Base-by-base conservation (phyloP, 2,113 vertebrate genomes). In the Halichoerus grypus region DNA sequence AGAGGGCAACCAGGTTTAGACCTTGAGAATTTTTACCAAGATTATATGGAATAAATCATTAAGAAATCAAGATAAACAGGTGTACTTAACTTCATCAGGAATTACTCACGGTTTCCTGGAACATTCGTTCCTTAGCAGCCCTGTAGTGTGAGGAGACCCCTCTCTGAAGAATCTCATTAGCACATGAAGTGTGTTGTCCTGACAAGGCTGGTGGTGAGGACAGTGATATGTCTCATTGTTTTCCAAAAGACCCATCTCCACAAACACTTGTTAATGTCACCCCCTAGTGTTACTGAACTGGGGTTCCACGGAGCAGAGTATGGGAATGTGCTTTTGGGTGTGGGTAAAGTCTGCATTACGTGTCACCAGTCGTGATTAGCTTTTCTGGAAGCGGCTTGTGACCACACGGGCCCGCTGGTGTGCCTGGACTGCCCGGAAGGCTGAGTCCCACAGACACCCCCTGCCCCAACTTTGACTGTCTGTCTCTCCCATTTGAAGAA, bases 401-500 rank as follows among this genome's bases (percentile, higher is more conserved):
- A 42, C 12, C 69, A 14, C 28, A 4, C 8, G 36, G 55, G 22
- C n/a, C 59, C 8, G 3, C 12, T 2, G 7, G 5, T 14, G n/a
- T n/a, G 6, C n/a, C 33, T 12, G 39, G 83, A 24, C 21, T 7
- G 11, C 31, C 4, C 18, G 24, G 14, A 65, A 15, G 5, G 36
- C 61, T 18, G 12, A 4, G 0, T 33, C 22, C 55, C 33, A 7
- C n/a, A 11, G 26, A 36, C 36, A 1, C 16, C 7, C 19, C 12
- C 19, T 22, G 0, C 0, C 42, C 36, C 46, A 7, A 1, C 55
- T 42, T 21, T 4, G 74, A 11, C 22, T 79, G 55, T 28, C 19
- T 22, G n/a, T 51, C 24, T 24, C 0, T 53, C 5, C n/a, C 42
- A 33, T 39, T 31, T 10, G 31, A 79, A 49, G 33, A 21, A 24